These are phyloP conservation scores for Sciaenops ocellatus DNA, from an alignment of 2,797 vertebrate genomes.

Conservation along the genomic window DNA sequence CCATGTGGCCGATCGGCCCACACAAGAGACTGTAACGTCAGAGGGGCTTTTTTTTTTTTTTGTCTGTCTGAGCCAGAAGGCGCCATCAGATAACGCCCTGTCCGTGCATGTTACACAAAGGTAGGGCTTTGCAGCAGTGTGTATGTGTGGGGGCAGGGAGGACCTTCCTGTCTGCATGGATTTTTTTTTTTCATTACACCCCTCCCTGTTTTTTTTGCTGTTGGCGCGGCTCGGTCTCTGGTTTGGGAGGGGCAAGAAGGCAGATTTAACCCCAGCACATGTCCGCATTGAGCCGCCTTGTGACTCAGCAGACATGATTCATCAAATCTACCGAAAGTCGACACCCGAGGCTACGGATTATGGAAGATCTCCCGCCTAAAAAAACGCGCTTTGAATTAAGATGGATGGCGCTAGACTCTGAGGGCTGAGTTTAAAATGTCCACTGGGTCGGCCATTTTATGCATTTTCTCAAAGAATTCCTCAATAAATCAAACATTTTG, in stretches of 20 bases:
- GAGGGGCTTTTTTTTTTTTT: not conserved
- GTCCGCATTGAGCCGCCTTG: not conserved
- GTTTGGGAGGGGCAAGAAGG: conserved; percentile 13
- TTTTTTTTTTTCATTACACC: not conserved
- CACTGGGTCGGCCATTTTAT: too few relatives aligned
- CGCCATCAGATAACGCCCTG: conserved; percentile 43
- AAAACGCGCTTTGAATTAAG: too few relatives aligned
- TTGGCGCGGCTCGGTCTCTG: not conserved
- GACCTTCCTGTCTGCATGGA: conserved; percentile 10
- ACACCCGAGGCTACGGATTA: not conserved
- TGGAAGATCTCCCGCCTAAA: not conserved
- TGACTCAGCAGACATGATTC: not conserved
- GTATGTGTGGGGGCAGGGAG: conserved; percentile 9
- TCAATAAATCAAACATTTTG: too few relatives aligned
- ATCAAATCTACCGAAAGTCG: not conserved
- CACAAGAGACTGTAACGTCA: accelerated
- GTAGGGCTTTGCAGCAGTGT: conserved; percentile 4
- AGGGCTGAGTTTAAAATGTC: too few relatives aligned
- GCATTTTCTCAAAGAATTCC: too few relatives aligned
- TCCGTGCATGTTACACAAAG: conserved; percentile 28
- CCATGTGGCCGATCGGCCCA: too few relatives aligned
- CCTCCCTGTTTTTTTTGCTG: not conserved
- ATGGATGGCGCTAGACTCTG: too few relatives aligned
- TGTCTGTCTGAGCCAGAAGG: not conserved
- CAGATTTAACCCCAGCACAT: not conserved